Conservation (phyloP, 2,888 invertebrate genomes). For the Geotrupes spiniger region DNA sequence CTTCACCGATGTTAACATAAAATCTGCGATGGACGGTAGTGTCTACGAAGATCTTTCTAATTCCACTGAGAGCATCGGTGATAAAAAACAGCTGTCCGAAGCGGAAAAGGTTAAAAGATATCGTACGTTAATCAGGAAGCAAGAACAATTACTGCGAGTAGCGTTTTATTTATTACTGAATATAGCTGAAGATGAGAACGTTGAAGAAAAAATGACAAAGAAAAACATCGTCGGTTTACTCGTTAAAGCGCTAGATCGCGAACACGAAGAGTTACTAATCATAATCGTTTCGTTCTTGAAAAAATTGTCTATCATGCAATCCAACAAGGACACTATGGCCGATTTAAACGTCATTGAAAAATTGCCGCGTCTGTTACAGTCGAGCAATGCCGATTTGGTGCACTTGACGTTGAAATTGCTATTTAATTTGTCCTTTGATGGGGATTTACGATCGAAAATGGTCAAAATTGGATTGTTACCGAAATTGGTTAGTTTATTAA, state of each 20-base stretch:
- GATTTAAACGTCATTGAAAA: constrained; percentile 79
- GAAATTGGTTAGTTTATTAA: constrained; percentile 83
- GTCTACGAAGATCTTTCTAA: constrained; percentile 59
- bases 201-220: constrained; percentile 96
- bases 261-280: constrained; percentile 85
- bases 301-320: constrained; percentile 89
- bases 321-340: constrained; percentile 92
- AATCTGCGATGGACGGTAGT: constrained; percentile 63
- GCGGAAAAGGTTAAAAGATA: constrained; percentile 63
- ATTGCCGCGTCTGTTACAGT: constrained; percentile 73
- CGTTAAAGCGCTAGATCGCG: constrained; percentile 83
- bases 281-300: constrained; percentile 91
- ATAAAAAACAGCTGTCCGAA: constrained; percentile 44
- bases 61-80: constrained; percentile 46
- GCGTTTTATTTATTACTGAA: constrained; percentile 91
- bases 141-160: constrained; percentile 88
- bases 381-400: constrained; percentile 62
- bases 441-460: constrained; percentile 82
- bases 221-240: constrained; percentile 87
- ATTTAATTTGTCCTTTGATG: constrained; percentile 95
- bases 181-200: constrained; percentile 91
- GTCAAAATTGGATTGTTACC: constrained; percentile 84
- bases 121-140: constrained; percentile 87
- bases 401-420: constrained; percentile 84
- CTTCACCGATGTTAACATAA: constrained; percentile 57